Conservation (phyloP, 2,888 invertebrate genomes). For the Cryptocephalus moraei region DNA sequence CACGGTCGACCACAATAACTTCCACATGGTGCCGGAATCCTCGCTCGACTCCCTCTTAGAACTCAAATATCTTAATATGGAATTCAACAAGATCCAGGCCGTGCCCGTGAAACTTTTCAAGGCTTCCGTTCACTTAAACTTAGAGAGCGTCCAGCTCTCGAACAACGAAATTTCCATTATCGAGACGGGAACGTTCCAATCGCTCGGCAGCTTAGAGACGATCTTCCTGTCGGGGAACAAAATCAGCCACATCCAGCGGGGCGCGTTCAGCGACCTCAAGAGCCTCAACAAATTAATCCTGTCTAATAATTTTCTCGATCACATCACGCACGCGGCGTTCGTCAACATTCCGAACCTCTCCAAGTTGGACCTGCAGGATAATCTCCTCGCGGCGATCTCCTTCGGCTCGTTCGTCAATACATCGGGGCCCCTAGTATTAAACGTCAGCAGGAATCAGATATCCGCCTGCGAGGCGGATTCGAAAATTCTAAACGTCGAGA, state of each 20-base stretch:
- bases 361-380: conserved; percentile 71
- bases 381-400: conserved; percentile 59
- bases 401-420: conserved; percentile 59
- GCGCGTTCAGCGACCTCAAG: conserved; percentile 67
- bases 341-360: conserved; percentile 64
- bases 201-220: conserved; percentile 51
- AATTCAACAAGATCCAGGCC: conserved; percentile 69
- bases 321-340: conserved; percentile 64
- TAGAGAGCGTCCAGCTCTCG: conserved; percentile 70
- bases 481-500: conserved; percentile 49
- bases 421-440: conserved; percentile 61
- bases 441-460: conserved; percentile 64
- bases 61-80: conserved; percentile 73
- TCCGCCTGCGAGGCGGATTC: conserved; percentile 38
- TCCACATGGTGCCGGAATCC: conserved; percentile 61
- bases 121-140: conserved; percentile 56
- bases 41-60: conserved; percentile 59
- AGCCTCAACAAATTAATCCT: conserved; percentile 73
- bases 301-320: conserved; percentile 68
- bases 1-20: conserved; percentile 79
- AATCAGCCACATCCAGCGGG: conserved; percentile 57
- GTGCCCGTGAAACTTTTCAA: conserved; percentile 61
- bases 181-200: conserved; percentile 55
- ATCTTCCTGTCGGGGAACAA: conserved; percentile 72
- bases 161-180: conserved; percentile 68